These are phyloP conservation scores for Pinctada fucata DNA, from an alignment of 2,888 invertebrate species.

Conservation along the genomic window DNA sequence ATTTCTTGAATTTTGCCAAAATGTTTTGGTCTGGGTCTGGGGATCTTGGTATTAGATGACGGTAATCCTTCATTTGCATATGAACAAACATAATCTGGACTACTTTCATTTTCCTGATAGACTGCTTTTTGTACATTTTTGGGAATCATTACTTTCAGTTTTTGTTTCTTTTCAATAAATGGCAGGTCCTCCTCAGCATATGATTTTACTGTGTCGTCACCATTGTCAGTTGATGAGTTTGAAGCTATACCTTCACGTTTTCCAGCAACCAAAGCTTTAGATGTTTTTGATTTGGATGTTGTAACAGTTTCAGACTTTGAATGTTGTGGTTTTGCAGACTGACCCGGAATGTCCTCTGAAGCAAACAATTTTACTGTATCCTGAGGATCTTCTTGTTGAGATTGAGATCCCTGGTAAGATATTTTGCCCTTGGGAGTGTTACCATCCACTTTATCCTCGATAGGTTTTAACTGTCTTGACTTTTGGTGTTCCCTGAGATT, in stretches of 20 bases:
- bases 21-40: slow-evolving; percentile 30
- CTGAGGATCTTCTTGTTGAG: not conserved
- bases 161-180: slow-evolving; percentile 38
- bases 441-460: not conserved
- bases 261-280: not conserved
- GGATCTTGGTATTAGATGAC: not conserved
- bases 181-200: slow-evolving; percentile 50
- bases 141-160: slow-evolving; percentile 6
- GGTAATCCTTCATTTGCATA: slow-evolving; percentile 96
- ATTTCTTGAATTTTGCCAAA: slow-evolving; percentile 37
- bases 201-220: slow-evolving; percentile 25
- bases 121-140: not conserved
- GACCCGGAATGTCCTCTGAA: slow-evolving; percentile 35
- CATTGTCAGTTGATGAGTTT: not conserved
- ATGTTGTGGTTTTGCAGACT: not conserved
- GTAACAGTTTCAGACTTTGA: not conserved
- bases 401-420: not conserved
- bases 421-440: slow-evolving; percentile 14
- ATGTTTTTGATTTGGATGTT: slow-evolving; percentile 7
- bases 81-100: slow-evolving; percentile 90
- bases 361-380: slow-evolving; percentile 31
- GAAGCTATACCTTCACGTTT: not conserved
- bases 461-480: slow-evolving; percentile 2
- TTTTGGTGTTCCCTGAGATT: slow-evolving; percentile 14
- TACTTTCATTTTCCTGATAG: slow-evolving; percentile 35